Conservation (phyloP, 2,888 invertebrate genomes). For the Rotaria sp. region DNA sequence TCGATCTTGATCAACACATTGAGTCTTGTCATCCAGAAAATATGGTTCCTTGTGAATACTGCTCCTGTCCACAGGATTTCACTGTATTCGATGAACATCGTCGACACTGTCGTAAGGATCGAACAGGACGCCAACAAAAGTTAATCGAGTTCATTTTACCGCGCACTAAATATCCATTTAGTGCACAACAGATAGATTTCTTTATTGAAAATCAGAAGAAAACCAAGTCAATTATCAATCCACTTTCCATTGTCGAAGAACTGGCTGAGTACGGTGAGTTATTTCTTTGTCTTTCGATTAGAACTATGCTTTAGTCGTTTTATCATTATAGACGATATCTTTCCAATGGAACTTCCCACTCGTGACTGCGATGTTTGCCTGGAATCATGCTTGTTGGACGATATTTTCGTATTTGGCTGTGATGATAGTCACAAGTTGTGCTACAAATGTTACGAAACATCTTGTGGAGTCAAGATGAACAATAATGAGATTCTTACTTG, state of each 20-base stretch:
- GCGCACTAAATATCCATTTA: not conserved
- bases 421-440: not conserved
- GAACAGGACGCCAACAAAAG: not conserved
- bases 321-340: not conserved
- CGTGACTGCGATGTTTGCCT: not conserved
- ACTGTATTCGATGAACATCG: not conserved
- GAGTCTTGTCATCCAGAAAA: not conserved
- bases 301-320: too few species aligned
- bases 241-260: not conserved
- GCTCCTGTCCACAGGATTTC: not conserved
- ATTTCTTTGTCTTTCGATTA: not conserved
- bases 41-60: not conserved
- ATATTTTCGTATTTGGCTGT: conserved; percentile 8
- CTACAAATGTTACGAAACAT: not conserved
- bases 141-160: not conserved
- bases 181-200: not conserved
- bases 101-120: not conserved
- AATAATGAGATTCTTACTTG: not conserved
- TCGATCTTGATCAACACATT: not conserved
- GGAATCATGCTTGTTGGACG: not conserved
- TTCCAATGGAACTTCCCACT: not conserved
- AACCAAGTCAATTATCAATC: not conserved
- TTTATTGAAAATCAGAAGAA: not conserved
- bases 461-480: not conserved
- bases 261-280: not conserved